Evolutionary conservation across 2,113 vertebrate species (phyloP).

Genomic region (Calonectris borealis): DNA sequence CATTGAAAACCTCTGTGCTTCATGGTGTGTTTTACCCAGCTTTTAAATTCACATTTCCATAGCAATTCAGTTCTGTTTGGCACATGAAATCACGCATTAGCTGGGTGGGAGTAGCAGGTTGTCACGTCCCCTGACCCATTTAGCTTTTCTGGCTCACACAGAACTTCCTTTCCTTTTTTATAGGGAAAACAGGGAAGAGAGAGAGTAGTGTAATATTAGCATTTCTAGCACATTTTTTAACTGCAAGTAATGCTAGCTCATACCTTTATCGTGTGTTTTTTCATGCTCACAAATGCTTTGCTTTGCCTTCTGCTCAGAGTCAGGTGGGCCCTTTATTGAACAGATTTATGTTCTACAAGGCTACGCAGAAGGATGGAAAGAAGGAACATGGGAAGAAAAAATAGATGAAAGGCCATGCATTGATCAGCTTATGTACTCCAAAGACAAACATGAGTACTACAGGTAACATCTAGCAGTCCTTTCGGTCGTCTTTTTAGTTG

Average conservation of each 20-base stretch:
- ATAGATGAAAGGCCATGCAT: conserved; percentile 86
- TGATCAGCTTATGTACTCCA: conserved; percentile 85
- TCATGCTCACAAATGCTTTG: background rate
- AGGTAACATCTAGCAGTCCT: conserved; percentile 69
- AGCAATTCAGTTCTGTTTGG: background rate
- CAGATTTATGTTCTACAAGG: conserved; percentile 91
- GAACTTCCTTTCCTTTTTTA: background rate
- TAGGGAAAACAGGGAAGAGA: background rate
- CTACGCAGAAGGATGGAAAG: conserved; percentile 94
- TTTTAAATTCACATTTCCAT: background rate
- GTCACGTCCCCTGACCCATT: background rate
- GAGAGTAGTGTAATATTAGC: background rate
- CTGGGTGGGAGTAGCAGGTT: background rate
- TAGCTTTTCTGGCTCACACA: background rate
- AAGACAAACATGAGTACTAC: conserved; percentile 90
- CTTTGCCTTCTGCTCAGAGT: conserved; percentile 76
- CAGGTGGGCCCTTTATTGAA: conserved; percentile 94
- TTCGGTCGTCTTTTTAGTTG: background rate
- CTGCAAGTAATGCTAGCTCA: background rate
- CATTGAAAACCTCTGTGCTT: background rate
- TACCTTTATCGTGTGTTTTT: accelerated
- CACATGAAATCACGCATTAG: background rate
- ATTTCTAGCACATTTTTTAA: background rate
- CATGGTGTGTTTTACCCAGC: background rate
- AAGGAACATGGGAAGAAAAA: conserved; percentile 96